Evolutionary conservation across 1,140 invertebrate species (phyloP), one percentile per base, ranked within the genome.

Genomic region (Danaus melanippus): DNA sequence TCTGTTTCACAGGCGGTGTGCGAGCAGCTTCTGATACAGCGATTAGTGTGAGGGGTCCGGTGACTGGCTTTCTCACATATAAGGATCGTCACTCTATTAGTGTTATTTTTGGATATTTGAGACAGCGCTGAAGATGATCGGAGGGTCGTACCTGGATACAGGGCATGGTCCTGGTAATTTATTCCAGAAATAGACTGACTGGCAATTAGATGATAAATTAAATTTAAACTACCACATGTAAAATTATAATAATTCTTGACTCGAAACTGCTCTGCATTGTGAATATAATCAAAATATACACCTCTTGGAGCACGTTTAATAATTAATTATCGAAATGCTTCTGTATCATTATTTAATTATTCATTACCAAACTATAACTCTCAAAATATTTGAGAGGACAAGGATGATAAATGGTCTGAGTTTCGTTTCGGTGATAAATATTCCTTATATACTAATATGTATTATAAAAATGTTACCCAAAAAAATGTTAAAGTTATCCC

Each of bases 11-110:
- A 76, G 67, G 50, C 48, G 54, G 57, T 66, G 62, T 62, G 58
- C 54, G 64, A 66, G 59, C 66, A 54, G 58, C 61, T 70, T 71
- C 72, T 70, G 72, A 75, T 74, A 68, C 67, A 66, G 63, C 67
- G 69, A 75, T 75, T 72, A 75, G 66, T 57, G 53, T 59, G 53
- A 62, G 58, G 59, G 60, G 62, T 55, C 42, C 43, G 53, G 56
- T 43, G 44, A 41, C 49, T 52, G 42, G 42, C 32, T 47, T 59
- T 67, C 60, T 60, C 59, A 56, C 55, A 62, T 49, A 46, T 58
- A 58, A 51, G 47, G 45, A 50, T 45, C 60, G 60, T 55, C 46
- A 46, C 58, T 64, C 59, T 44, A 62, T 67, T 50, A 47, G 50
- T 40, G 12, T 42, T 51, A 51, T 51, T 43, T 51, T 59, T 50